Evolutionary conservation across 2,113 vertebrate species (phyloP).

Genomic region (Pelvicachromis taeniatus): DNA sequence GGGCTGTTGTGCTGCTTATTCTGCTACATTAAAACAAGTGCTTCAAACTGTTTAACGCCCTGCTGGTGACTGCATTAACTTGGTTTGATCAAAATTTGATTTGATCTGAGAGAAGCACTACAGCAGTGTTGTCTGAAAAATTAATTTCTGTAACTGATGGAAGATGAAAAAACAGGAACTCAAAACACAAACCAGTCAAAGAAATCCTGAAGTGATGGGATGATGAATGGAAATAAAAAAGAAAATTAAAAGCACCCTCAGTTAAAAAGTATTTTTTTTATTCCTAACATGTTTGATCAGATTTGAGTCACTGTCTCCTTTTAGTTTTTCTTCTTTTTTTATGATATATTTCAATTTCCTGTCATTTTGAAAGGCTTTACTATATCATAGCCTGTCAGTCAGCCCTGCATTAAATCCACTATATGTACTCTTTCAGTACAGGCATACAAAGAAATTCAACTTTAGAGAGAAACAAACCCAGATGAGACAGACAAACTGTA

Average conservation of each 20-base stretch:
- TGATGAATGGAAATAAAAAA: background rate
- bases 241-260: background rate
- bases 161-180: background rate
- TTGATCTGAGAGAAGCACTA: background rate
- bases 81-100: conserved; percentile 4
- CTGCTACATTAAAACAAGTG: background rate
- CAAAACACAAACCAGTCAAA: background rate
- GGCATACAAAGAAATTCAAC: background rate
- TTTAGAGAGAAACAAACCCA: background rate
- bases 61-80: background rate
- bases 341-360: background rate
- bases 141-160: conserved; percentile 1
- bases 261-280: background rate
- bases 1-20: background rate
- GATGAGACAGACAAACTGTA: background rate
- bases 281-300: background rate
- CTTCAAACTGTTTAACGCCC: background rate
- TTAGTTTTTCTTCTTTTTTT: background rate
- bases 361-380: background rate
- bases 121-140: background rate
- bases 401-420: background rate
- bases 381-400: background rate
- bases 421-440: background rate
- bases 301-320: background rate
- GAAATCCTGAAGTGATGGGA: background rate